Base-by-base conservation (phyloP, 1,140 invertebrate genomes). In the Drosophila nannoptera region DNA sequence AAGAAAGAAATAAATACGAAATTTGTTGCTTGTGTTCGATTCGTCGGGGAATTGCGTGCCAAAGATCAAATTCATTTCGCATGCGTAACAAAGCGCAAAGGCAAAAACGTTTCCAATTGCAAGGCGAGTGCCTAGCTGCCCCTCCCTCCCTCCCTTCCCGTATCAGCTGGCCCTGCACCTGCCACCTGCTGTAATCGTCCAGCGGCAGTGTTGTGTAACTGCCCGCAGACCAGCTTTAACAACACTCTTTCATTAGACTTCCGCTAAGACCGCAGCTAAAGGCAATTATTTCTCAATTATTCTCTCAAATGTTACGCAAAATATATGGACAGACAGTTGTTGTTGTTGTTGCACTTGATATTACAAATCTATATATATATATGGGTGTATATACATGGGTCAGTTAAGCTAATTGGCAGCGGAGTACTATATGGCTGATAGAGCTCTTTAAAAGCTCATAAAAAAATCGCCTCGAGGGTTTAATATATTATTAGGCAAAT, bases 1-100 rank as follows among this genome's bases (percentile, higher is more conserved):
- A 48, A 53, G 22, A 52, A n/a, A 53, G 46, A 54, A 49, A 48
- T 42, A 31, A 33, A 9, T 33, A 46, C 38, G 8, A 22, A 46
- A 31, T 54, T 40, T 22, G 38, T 56, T 69, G 54, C 43, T 69
- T 52, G 59, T 64, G 22, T 66, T 71, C 43, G 56, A 71, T 77
- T 70, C 60, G 52, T 65, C 73, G 59, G n/a, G n/a, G 52, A 72
- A 60, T 69, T 69, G 61, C 71, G 66, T 75, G 78, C 67, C 78
- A 83, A 66, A 83, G 78, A 75, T 82, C 78, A 78, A 83, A 82
- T 64, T 66, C 56, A 78, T 59, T 67, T 50, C 54, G 65, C 56
- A 83, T 83, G 78, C 78, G 67, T 77, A 82, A 61, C 42, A 62
- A 67, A 45, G 32, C 31, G 4, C 22, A 33, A 64, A 58, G 38